These are phyloP conservation scores for Brachylomia viminalis DNA, from an alignment of 2,888 invertebrate genomes.

Conservation along the genomic window DNA sequence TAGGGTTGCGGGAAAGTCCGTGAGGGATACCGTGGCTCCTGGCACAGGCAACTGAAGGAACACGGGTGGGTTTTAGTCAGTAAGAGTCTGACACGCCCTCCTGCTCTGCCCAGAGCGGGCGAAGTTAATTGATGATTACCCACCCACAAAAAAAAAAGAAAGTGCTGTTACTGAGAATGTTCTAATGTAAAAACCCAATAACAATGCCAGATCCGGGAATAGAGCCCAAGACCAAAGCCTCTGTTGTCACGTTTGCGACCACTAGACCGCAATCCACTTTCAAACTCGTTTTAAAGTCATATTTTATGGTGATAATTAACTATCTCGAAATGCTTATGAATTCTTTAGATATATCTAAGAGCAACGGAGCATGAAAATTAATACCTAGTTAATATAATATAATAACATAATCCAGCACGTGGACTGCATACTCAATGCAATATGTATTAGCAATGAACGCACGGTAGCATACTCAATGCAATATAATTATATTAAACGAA, in stretches of 20 bases:
- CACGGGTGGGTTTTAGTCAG: too few species aligned
- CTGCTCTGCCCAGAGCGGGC: too few species aligned
- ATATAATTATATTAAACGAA: slow-evolving; percentile 14
- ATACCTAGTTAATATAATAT: slow-evolving; percentile 1
- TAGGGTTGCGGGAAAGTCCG: too few species aligned
- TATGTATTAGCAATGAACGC: slow-evolving; percentile 16
- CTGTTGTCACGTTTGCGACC: background rate
- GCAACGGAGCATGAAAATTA: background rate
- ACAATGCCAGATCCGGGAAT: too few species aligned
- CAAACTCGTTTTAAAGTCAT: background rate
- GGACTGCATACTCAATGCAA: slow-evolving; percentile 43
- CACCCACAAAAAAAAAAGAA: too few species aligned
- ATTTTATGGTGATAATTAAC: slow-evolving; percentile 5
- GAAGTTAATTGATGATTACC: too few species aligned
- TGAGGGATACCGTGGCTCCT: too few species aligned
- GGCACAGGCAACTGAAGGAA: too few species aligned
- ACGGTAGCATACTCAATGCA: slow-evolving; percentile 37
- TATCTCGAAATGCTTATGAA: background rate
- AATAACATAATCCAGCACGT: slow-evolving; percentile 6
- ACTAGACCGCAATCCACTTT: background rate
- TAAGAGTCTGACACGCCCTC: too few species aligned
- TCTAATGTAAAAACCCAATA: background rate
- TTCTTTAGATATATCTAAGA: slow-evolving; percentile 2
- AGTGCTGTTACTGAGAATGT: background rate
- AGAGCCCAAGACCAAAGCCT: background rate